These are phyloP conservation scores for Romanogobio albipinnatus DNA, from an alignment of 2,113 vertebrate species.

Conservation along the genomic window DNA sequence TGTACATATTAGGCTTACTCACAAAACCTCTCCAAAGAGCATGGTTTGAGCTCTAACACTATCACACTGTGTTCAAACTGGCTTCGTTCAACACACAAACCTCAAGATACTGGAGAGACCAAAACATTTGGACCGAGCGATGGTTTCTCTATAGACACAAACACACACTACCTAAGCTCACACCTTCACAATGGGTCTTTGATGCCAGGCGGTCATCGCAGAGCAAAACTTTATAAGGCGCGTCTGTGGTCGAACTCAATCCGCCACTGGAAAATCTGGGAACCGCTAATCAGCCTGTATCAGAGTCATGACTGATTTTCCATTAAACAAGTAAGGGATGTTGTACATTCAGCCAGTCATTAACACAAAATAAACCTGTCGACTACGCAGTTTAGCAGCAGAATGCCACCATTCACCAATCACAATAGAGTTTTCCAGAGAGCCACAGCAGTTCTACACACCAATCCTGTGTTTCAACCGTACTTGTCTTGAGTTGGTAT, in stretches of 20 bases:
- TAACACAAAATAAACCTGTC: conserved; percentile 15
- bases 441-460: neutral
- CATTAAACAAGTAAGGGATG: neutral
- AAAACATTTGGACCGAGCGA: neutral
- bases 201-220: conserved; percentile 6
- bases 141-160: neutral
- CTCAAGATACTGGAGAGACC: neutral
- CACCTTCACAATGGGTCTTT: neutral
- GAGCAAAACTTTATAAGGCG: conserved; percentile 10
- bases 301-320: neutral
- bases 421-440: neutral
- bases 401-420: neutral
- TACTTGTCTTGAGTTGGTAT: neutral
- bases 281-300: neutral
- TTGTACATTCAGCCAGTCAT: neutral
- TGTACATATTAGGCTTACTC: conserved; percentile 6
- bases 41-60: neutral
- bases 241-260: neutral
- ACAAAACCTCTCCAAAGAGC: conserved; percentile 7
- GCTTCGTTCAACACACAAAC: neutral
- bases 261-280: neutral
- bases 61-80: conserved; percentile 9
- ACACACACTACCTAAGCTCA: neutral
- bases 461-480: neutral
- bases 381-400: neutral